A percentile compares a stretch with the other conserved stretches of the same genome.
These are phyloP conservation scores for Oenanthe oenanthe DNA, from an alignment of 2,113 vertebrate species.

Conservation along the genomic window DNA sequence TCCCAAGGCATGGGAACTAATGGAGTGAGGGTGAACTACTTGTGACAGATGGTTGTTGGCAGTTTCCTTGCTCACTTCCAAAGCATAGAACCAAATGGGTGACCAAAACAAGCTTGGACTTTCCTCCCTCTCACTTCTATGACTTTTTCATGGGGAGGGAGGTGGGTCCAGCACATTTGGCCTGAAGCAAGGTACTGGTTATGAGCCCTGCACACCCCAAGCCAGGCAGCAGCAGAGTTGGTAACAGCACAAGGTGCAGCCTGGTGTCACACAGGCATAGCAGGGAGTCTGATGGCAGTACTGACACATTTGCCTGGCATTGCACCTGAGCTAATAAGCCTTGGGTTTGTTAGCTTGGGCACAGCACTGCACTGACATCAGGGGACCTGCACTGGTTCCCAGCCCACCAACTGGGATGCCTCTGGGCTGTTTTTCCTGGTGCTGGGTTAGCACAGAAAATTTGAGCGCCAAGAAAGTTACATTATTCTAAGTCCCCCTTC, in stretches of 20 bases:
- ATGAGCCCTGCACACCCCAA: rapidly evolving
- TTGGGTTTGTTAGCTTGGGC: constrained; percentile 30
- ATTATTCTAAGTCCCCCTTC: neutral
- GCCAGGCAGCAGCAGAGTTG: neutral
- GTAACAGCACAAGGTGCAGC: neutral
- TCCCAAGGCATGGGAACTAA: neutral
- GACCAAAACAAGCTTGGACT: neutral
- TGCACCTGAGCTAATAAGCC: constrained; percentile 5
- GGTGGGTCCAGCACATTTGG: neutral
- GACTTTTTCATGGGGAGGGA: neutral
- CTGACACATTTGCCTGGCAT: rapidly evolving
- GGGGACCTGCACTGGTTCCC: neutral
- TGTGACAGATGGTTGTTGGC: neutral
- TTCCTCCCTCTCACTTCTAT: neutral
- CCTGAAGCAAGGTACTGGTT: neutral
- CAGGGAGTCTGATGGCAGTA: neutral
- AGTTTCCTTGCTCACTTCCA: neutral
- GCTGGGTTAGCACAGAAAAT: neutral
- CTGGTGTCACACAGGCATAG: neutral
- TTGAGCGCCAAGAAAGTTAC: neutral
- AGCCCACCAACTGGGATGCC: neutral
- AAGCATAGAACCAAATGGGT: neutral
- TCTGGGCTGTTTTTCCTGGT: neutral
- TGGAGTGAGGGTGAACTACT: neutral
- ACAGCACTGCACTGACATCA: neutral